phyloP scores from a whole-genome alignment of 2,888 invertebrate genomes.

The Temnothorax unifasciatus region DNA sequence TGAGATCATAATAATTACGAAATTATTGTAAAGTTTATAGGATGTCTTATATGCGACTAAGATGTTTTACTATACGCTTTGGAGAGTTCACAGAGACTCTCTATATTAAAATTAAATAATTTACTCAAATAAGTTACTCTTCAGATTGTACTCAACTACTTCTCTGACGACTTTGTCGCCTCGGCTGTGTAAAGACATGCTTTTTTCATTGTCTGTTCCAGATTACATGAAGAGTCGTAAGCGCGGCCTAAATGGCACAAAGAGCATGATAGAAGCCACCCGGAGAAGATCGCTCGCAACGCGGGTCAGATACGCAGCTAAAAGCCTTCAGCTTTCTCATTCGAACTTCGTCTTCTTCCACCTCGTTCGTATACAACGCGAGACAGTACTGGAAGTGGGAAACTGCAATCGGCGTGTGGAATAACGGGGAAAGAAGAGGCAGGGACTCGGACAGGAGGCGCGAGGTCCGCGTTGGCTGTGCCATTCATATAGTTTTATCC shows the following conservation, averaged over 20 bases:
- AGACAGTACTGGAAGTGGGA: slow-evolving; percentile 62
- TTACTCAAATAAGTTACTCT: neutral
- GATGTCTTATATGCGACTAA: neutral
- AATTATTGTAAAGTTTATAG: neutral
- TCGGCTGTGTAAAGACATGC: slow-evolving; percentile 31
- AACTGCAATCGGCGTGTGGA: slow-evolving; percentile 54
- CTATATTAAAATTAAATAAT: neutral
- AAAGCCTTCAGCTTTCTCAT: slow-evolving; percentile 73
- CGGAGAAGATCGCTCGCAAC: slow-evolving; percentile 85
- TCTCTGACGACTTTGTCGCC: neutral
- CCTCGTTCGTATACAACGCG: slow-evolving; percentile 48
- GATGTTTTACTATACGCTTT: neutral
- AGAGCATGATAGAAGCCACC: slow-evolving; percentile 85
- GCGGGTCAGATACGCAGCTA: slow-evolving; percentile 86
- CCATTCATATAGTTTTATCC: slow-evolving; percentile 84
- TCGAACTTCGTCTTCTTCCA: slow-evolving; percentile 72
- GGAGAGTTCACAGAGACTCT: neutral
- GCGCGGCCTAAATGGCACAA: slow-evolving; percentile 87
- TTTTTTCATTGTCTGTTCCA: slow-evolving; percentile 86
- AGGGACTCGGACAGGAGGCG: slow-evolving; percentile 69
- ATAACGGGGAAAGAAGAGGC: slow-evolving; percentile 49
- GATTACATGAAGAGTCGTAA: slow-evolving; percentile 91
- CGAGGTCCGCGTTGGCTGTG: slow-evolving; percentile 84
- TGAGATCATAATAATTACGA: neutral
- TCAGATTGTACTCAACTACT: neutral